phyloP scores from a whole-genome alignment of 2,888 invertebrate genomes.

The Brenthis ino region DNA sequence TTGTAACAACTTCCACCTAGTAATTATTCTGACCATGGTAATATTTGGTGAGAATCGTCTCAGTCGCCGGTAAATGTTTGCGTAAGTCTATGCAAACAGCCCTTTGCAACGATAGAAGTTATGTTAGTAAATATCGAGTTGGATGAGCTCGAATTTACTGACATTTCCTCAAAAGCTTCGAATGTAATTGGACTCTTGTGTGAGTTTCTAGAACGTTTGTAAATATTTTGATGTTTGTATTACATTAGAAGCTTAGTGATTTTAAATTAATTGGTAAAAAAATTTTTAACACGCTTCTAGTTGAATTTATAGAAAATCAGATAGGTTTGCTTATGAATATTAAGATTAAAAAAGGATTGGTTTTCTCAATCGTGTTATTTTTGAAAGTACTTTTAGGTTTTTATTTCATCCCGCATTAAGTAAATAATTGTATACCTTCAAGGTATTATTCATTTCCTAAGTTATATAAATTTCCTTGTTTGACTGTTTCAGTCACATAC shows the following conservation, averaged over 20 bases:
- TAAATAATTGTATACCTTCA: too few species aligned
- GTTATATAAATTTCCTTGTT: too few species aligned
- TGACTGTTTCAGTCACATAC: too few species aligned
- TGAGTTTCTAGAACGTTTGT: constrained; percentile 3
- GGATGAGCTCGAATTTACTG: neutral
- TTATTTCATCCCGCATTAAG: too few species aligned
- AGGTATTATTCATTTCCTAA: too few species aligned
- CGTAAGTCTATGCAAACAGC: constrained; percentile 6
- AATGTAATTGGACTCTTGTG: constrained; percentile 5
- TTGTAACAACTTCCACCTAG: neutral
- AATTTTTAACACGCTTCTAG: neutral
- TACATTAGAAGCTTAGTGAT: neutral
- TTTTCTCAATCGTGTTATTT: too few species aligned
- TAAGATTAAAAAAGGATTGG: too few species aligned
- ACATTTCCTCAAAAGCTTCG: constrained; percentile 1
- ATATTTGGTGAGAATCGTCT: constrained; percentile 9
- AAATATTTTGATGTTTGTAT: constrained; percentile 1
- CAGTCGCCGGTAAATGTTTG: neutral
- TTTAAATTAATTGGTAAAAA: neutral
- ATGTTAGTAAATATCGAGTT: constrained; percentile 1
- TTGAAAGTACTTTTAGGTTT: too few species aligned
- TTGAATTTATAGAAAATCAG: too few species aligned
- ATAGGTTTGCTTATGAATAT: too few species aligned
- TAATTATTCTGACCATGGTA: constrained; percentile 17
- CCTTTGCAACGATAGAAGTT: constrained; percentile 14